A percentile compares a stretch with the other conserved stretches of the same genome.
Evolutionary conservation across 64 coral and sea anemone genomes (phyloP).

Genomic region (Pocillopora damicornis): DNA sequence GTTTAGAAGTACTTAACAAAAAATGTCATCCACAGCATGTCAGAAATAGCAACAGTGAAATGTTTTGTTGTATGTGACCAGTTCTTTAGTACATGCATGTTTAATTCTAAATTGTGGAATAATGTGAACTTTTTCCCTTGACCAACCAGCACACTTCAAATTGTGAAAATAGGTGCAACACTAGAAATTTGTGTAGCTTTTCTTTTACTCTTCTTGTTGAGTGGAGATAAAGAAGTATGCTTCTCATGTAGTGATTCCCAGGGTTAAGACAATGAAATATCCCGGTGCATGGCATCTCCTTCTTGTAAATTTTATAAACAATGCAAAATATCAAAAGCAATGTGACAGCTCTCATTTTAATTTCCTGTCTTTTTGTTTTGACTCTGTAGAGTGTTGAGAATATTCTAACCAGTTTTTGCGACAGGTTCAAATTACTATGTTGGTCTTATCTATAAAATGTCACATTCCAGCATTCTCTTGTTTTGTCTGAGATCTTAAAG

Average conservation of each 20-base stretch:
- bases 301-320: background rate
- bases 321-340: background rate
- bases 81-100: background rate
- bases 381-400: background rate
- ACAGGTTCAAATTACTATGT: background rate
- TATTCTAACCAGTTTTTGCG: background rate
- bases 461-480: background rate
- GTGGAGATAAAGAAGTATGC: background rate
- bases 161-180: background rate
- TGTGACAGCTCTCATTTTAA: slow-evolving; percentile 7
- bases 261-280: background rate
- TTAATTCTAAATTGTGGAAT: background rate
- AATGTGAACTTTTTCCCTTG: background rate
- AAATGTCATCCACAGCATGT: background rate
- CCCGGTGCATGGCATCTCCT: background rate
- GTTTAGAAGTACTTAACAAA: background rate
- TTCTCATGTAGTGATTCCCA: background rate
- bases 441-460: background rate
- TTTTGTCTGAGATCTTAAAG: background rate
- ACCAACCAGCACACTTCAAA: background rate
- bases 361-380: slow-evolving; percentile 15
- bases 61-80: background rate
- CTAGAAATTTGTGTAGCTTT: background rate
- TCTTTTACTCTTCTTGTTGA: background rate
- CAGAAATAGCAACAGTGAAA: background rate